Conservation (phyloP, 2,113 vertebrate species). For the Mungos mungo region DNA sequence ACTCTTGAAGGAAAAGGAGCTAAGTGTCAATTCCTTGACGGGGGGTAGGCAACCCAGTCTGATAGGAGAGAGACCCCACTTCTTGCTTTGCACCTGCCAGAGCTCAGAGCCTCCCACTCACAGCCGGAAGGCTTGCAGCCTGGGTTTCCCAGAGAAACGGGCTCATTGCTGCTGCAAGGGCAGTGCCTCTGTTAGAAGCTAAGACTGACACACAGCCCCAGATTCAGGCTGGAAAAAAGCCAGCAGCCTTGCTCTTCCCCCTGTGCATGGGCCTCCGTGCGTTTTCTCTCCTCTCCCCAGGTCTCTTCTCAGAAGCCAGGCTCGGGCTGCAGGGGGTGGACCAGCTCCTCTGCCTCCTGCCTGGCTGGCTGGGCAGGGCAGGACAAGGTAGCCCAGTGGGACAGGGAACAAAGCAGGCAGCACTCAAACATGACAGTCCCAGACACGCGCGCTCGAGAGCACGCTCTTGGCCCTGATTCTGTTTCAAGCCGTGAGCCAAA, state of each 20-base stretch:
- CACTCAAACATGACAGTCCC: neutral
- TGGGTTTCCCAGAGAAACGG: constrained; percentile 43
- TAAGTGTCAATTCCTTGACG: neutral
- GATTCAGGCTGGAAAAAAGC: neutral
- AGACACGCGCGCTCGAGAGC: neutral
- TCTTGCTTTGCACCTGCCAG: neutral
- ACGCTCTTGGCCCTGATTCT: constrained; percentile 7
- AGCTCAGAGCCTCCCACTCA: neutral
- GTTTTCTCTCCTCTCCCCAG: neutral
- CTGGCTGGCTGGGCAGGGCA: neutral
- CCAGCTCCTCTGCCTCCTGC: neutral
- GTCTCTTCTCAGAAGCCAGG: neutral
- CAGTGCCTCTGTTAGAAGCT: neutral
- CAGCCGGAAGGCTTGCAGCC: neutral
- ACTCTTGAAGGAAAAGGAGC: neutral
- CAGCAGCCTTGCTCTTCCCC: neutral
- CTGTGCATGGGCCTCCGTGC: fast-evolving
- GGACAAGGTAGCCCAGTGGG: neutral
- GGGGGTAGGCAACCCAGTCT: neutral
- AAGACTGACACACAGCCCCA: constrained; percentile 42
- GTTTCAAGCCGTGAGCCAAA: constrained; percentile 29
- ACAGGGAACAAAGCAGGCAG: neutral
- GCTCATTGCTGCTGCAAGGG: neutral
- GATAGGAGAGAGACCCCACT: neutral
- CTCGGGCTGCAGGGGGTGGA: neutral